These are phyloP conservation scores for Oryzias melastigma DNA, from an alignment of 2,113 vertebrate genomes.

Conservation along the genomic window DNA sequence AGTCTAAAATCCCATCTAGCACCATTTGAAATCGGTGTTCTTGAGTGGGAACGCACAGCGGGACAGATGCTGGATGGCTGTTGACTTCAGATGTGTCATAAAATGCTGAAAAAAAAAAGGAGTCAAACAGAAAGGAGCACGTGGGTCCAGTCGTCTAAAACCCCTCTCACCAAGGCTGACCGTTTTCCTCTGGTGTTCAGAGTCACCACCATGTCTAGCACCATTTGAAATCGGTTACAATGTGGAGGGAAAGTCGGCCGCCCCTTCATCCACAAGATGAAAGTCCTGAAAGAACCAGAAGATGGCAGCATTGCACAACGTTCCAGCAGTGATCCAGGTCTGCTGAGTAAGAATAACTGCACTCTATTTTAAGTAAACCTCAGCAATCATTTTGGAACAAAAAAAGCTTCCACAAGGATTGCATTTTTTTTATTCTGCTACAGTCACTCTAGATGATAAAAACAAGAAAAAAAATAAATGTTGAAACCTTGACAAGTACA, in stretches of 20 bases:
- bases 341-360: neutral
- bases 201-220: constrained; percentile 93
- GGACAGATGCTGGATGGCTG: neutral
- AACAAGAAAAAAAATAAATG: no score
- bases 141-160: neutral
- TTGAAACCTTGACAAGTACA: no score
- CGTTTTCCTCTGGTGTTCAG: constrained; percentile 98
- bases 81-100: neutral
- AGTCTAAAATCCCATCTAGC: constrained; percentile 93
- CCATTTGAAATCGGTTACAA: constrained; percentile 99
- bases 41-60: constrained; percentile 88
- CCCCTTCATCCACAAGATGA: neutral
- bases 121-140: neutral
- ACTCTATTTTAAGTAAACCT: neutral
- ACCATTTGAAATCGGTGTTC: constrained; percentile 99
- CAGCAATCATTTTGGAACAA: neutral
- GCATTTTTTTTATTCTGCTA: no score
- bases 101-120: neutral
- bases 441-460: no score
- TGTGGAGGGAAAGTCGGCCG: constrained; percentile 85
- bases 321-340: neutral
- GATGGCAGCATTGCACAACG: constrained; percentile 34
- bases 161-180: constrained; percentile 91
- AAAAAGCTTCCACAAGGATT: neutral
- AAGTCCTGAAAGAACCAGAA: constrained; percentile 20